Evolutionary conservation across 2,113 vertebrate species (phyloP).

Genomic region (Limanda limanda): DNA sequence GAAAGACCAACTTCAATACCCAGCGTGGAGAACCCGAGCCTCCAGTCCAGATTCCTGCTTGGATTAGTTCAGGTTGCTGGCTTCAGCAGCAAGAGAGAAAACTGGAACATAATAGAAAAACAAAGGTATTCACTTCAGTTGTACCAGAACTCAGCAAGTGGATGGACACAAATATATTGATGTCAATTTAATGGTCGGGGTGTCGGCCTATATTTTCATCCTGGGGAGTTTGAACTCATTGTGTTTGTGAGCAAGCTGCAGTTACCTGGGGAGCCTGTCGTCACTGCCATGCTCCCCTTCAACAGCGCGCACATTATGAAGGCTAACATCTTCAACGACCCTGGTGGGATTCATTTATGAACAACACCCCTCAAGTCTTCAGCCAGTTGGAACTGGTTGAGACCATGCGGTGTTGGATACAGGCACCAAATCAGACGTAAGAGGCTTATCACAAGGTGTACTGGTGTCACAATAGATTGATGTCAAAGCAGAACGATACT

Average conservation of each 20-base stretch:
- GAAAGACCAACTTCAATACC: slow-evolving; percentile 45
- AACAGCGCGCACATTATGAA: neutral
- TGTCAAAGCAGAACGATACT: neutral
- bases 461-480: slow-evolving; percentile 12
- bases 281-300: neutral
- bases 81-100: slow-evolving; percentile 37
- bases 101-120: slow-evolving; percentile 39
- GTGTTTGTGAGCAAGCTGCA: slow-evolving; percentile 29
- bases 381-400: slow-evolving; percentile 58
- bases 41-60: slow-evolving; percentile 67
- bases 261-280: slow-evolving; percentile 6
- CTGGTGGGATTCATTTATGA: slow-evolving; percentile 39
- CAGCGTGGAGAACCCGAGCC: slow-evolving; percentile 52
- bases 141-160: slow-evolving; percentile 44
- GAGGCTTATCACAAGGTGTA: slow-evolving; percentile 32
- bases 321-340: slow-evolving; percentile 31
- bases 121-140: slow-evolving; percentile 21
- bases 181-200: slow-evolving; percentile 8
- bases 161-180: slow-evolving; percentile 29
- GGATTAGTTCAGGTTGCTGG: slow-evolving; percentile 76
- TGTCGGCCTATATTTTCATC: slow-evolving; percentile 29
- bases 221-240: slow-evolving; percentile 7
- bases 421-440: slow-evolving; percentile 8
- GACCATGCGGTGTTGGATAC: slow-evolving; percentile 31
- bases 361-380: slow-evolving; percentile 24